Evolutionary conservation across 1,140 invertebrate genomes (phyloP), one percentile per base, ranked within the genome.

Genomic region (Geopemphigus sp.): DNA sequence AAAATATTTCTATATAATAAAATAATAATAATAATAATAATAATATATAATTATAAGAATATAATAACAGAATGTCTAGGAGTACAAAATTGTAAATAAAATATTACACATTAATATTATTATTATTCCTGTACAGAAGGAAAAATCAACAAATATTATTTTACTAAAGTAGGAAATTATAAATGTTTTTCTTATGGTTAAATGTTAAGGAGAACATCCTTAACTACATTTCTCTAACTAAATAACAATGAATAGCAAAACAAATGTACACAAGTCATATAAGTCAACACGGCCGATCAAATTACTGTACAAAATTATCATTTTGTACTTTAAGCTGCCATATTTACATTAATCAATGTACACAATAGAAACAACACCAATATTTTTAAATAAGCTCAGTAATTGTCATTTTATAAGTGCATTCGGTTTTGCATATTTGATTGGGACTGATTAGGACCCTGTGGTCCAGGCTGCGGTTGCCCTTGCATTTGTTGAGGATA

Each of bases 401-500:
- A 39, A 39, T 59, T 4, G 22, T 45, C 22, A 61, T 14, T 63
- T 78, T 78, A 78, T 29, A 78, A 50, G 57, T 78, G 74, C 74
- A 78, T 78, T 78, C 74, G 32, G 17, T 78, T 78, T 61, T 54
- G 56, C 74, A 78, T 78, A 47, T 78, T 78, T 61, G 74, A 63
- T 78, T 83, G 82, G 29, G 83, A 80, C 26, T 84, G 84, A 73
- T 86, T 85, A 59, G 85, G 83, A 26, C 84, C 82, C 32, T 86
- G 84, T 81, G 86, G 84, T 80, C 84, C 84, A 63, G 84, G 82
- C 81, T 85, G 81, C 74, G 84, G 82, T 78, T 84, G 84, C 47
- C 83, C 81, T 81, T 83, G 85, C 57, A 84, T 84, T 81, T 85
- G 81, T 83, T 85, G 83, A 83, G 85, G 83, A 74, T 86, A 83